These are phyloP conservation scores for Mus pahari DNA, from an alignment of 2,113 vertebrate species.

Conservation along the genomic window DNA sequence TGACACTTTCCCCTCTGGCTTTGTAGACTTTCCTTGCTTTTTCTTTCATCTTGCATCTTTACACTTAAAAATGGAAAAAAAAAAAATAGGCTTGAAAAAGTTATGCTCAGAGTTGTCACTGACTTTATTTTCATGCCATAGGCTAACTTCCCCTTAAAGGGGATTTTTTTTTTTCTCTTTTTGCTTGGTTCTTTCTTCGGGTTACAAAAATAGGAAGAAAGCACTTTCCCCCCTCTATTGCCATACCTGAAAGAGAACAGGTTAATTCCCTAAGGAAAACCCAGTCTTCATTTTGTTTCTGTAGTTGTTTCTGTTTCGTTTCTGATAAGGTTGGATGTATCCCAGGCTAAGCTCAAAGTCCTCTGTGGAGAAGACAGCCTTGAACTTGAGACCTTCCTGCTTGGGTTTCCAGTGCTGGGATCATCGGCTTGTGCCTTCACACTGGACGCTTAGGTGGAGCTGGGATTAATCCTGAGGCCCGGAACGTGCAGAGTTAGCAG, in stretches of 20 bases:
- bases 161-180: not conserved
- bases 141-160: not conserved
- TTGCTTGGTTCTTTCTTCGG: not conserved
- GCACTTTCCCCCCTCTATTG: not conserved
- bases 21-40: not conserved
- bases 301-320: not conserved
- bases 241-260: not conserved
- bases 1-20: not conserved
- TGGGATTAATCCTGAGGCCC: not conserved
- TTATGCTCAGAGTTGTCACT: not conserved
- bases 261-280: slow-evolving; percentile 9
- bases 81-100: not conserved
- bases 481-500: not conserved
- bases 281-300: not conserved
- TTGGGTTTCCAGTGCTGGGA: too few species aligned
- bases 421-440: not conserved
- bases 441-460: rapidly evolving
- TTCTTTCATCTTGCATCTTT: slow-evolving; percentile 27
- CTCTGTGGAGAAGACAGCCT: not conserved
- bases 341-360: not conserved
- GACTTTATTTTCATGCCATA: not conserved
- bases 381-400: too few species aligned
- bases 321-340: not conserved
- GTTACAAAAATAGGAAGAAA: slow-evolving; percentile 15
- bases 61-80: slow-evolving; percentile 2